Conservation (phyloP, 2,888 invertebrate genomes). For the Tenodera sinensis region DNA sequence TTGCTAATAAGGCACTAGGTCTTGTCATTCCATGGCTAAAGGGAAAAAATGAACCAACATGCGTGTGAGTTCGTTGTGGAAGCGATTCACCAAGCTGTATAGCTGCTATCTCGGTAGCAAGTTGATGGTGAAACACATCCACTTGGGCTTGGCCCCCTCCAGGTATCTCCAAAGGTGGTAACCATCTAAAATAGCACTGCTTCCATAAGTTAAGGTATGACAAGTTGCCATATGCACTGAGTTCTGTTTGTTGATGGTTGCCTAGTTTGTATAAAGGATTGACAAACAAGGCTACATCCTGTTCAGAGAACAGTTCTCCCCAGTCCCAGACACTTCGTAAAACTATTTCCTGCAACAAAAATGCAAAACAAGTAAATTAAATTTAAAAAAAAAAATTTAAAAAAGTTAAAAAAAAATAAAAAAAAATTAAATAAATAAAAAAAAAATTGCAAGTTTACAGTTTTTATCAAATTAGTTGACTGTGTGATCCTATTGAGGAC, state of each 20-base stretch:
- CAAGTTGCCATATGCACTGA: slow-evolving; percentile 33
- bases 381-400: too few species aligned
- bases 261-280: slow-evolving; percentile 69
- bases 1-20: slow-evolving; percentile 34
- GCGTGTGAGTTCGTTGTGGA: not conserved
- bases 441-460: not conserved
- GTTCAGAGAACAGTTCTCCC: slow-evolving; percentile 80
- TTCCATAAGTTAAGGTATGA: slow-evolving; percentile 51
- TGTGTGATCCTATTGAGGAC: not conserved
- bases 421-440: not conserved
- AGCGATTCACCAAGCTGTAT: slow-evolving; percentile 4
- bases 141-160: slow-evolving; percentile 50
- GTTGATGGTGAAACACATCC: slow-evolving; percentile 43
- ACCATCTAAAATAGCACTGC: slow-evolving; percentile 88
- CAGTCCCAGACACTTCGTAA: slow-evolving; percentile 86
- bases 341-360: slow-evolving; percentile 43
- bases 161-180: slow-evolving; percentile 73
- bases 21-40: slow-evolving; percentile 40
- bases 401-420: too few species aligned
- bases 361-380: not conserved
- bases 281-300: slow-evolving; percentile 68
- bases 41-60: slow-evolving; percentile 48
- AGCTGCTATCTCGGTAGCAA: slow-evolving; percentile 42
- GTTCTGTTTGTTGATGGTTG: slow-evolving; percentile 24
- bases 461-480: not conserved